phyloP scores from a whole-genome alignment of 92 coral and sea anemone genomes.

The Paramuricea clavata region DNA sequence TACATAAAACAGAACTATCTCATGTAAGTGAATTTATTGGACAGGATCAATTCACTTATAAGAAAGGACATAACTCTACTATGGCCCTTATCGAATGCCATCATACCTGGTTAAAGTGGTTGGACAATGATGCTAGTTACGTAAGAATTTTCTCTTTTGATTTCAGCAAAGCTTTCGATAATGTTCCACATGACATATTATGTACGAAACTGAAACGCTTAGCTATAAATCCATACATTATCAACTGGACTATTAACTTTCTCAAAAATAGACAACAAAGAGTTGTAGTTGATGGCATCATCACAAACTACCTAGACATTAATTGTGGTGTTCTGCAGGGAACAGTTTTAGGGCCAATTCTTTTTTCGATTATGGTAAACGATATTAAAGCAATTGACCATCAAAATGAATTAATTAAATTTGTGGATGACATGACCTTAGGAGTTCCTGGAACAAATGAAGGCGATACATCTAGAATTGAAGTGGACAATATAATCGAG shows the following conservation, averaged over 20 bases:
- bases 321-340: neutral
- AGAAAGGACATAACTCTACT: constrained; percentile 43
- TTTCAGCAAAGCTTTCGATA: constrained; percentile 53
- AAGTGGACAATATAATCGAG: neutral
- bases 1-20: constrained; percentile 42
- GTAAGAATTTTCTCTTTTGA: constrained; percentile 44
- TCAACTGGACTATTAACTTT: constrained; percentile 58
- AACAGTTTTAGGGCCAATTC: neutral
- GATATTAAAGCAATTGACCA: neutral
- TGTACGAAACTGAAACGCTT: constrained; percentile 4
- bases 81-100: constrained; percentile 56
- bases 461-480: neutral
- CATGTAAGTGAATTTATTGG: constrained; percentile 1
- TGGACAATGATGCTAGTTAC: constrained; percentile 36
- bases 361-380: neutral
- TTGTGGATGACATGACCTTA: constrained; percentile 46
- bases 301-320: neutral
- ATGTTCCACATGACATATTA: constrained; percentile 38
- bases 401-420: constrained; percentile 3
- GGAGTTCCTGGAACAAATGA: constrained; percentile 35
- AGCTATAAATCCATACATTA: constrained; percentile 45
- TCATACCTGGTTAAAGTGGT: constrained; percentile 45
- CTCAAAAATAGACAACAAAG: constrained; percentile 46
- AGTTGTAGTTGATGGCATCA: constrained; percentile 54
- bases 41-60: constrained; percentile 51